Percentiles rank a stretch among this genome's conserved stretches.
phyloP scores from a whole-genome alignment of 37 sponge, comb jelly and placozoan species.

The Cliona cf. orientalis region DNA sequence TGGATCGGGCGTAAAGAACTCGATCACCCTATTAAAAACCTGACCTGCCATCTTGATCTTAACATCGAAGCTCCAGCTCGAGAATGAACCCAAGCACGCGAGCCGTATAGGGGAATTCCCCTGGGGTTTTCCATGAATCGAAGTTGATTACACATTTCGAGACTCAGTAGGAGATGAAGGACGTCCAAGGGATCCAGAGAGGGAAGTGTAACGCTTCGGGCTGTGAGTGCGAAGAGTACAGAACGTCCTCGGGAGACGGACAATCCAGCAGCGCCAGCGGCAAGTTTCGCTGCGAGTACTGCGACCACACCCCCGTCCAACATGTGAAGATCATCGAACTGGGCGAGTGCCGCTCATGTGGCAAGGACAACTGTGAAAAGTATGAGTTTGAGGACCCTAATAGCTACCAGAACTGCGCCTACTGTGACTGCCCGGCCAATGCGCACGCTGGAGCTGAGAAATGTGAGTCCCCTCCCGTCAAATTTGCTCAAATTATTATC shows the following conservation, averaged over 20 bases:
- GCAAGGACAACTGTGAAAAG: constrained; percentile 37
- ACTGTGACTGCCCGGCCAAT: constrained; percentile 63
- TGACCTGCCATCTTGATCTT: too few species aligned
- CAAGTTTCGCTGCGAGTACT: constrained; percentile 63
- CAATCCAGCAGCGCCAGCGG: background rate
- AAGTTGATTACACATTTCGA: background rate
- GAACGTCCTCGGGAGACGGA: background rate
- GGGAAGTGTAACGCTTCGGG: constrained; percentile 51
- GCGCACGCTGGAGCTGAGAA: constrained; percentile 50
- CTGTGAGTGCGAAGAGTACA: constrained; percentile 67
- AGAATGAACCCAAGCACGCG: too few species aligned
- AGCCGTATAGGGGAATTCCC: too few species aligned
- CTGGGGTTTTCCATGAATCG: constrained; percentile 4
- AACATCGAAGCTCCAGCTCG: too few species aligned
- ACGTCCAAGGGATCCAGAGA: constrained; percentile 50
- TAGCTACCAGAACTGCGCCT: constrained; percentile 48
- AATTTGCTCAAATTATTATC: too few species aligned
- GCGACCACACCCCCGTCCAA: constrained; percentile 61
- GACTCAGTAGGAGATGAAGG: constrained; percentile 41
- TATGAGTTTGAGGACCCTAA: constrained; percentile 51
- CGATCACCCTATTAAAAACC: too few species aligned
- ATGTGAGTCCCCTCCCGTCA: constrained; percentile 10
- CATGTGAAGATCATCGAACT: constrained; percentile 57
- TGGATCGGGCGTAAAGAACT: too few species aligned
- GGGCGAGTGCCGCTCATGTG: constrained; percentile 52